Evolutionary conservation across 2,888 invertebrate species (phyloP).

Genomic region (Tryphoninae sp.): DNA sequence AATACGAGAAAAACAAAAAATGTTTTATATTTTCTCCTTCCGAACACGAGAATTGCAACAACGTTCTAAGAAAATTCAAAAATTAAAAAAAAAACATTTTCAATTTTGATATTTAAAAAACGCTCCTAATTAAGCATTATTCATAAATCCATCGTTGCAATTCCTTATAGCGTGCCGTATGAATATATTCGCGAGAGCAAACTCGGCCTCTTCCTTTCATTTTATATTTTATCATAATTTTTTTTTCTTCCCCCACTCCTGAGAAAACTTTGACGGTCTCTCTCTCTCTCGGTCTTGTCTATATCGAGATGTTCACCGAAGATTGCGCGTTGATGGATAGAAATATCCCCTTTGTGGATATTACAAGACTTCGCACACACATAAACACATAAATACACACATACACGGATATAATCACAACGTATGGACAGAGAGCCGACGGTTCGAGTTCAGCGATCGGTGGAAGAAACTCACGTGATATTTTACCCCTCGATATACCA

Average conservation of each 20-base stretch:
- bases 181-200: constrained; percentile 18
- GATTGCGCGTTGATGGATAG: constrained; percentile 59
- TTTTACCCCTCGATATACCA: constrained; percentile 49
- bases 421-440: neutral
- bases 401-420: too few species aligned
- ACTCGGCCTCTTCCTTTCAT: neutral
- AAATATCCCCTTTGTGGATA: constrained; percentile 45
- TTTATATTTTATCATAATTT: constrained; percentile 6
- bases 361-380: constrained; percentile 41
- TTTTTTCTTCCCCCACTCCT: constrained; percentile 6
- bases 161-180: neutral
- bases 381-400: constrained; percentile 20
- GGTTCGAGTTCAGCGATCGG: constrained; percentile 67
- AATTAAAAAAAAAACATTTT: neutral
- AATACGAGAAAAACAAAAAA: neutral
- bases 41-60: too few species aligned
- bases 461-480: constrained; percentile 67
- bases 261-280: constrained; percentile 57
- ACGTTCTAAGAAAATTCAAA: neutral
- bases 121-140: neutral
- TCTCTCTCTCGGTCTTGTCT: constrained; percentile 26
- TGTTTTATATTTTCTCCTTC: neutral
- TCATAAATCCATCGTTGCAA: neutral
- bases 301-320: constrained; percentile 54
- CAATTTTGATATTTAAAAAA: neutral